Evolutionary conservation across 1,140 invertebrate genomes (phyloP), one percentile per base, ranked within the genome.

Genomic region (Delia radicum): DNA sequence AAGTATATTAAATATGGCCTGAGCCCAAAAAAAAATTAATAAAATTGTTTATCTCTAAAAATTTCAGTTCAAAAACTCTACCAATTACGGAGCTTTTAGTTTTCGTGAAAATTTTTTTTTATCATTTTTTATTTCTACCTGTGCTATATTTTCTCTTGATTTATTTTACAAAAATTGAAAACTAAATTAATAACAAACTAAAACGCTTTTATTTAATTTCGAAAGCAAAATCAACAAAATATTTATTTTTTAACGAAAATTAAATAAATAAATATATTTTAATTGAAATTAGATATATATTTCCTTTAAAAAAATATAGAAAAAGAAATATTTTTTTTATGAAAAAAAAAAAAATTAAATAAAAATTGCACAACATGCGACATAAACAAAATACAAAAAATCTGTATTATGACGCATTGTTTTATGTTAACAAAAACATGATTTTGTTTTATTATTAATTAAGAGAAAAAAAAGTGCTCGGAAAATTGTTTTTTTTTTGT

Each of bases 381-480:
- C 65, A 69, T 73, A 46, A 48, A 21, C 71, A 73, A 73, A 73
- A 73, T 73, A 73, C 71, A 73, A 73, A 73, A 73, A 73, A 26
- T 10, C 18, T 29, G 26, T 48, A 27, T n/a, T 73, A 73, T 69
- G 65, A 33, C 65, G 65, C 65, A 18, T 15, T 69, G 65, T 24
- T 33, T 42, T 33, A n/a, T n/a, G n/a, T 1, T 42, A 42, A 42
- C 37, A 42, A 42, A 42, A 42, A 42, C 3, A 55, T 55, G n/a
- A 18, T 55, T 21, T 55, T 55, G 42, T 48, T 48, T 48, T 15
- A 4, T 15, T 48, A n/a, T n/a, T n/a, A n/a, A n/a, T n/a, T n/a
- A n/a, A n/a, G n/a, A n/a, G 2, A 15, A 55, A 67, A 28, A 67
- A 67, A 67, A 15, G 65, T 69, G 65, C 65, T 33, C 48, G 48